Conservation (phyloP, 2,888 invertebrate genomes). For the Tiphia femorata region DNA sequence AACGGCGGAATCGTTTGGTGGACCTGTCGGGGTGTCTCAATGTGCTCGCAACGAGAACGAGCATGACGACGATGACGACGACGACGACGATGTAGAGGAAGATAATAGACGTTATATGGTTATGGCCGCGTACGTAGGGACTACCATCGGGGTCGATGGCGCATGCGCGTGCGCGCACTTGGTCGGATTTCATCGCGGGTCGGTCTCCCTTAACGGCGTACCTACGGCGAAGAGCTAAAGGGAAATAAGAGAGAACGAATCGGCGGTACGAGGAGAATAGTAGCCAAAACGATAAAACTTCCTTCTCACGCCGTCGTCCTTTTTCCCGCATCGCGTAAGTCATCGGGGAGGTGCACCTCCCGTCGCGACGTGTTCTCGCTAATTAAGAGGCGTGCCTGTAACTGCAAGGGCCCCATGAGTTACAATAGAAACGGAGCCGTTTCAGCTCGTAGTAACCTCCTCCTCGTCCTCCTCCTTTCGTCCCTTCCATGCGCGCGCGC, state of each 20-base stretch:
- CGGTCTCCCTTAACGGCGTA: background rate
- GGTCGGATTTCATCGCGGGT: slow-evolving; percentile 18
- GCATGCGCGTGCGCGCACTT: background rate
- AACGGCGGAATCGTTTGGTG: slow-evolving; percentile 20
- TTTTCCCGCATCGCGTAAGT: slow-evolving; percentile 33
- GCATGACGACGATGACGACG: no score
- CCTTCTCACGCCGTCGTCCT: slow-evolving; percentile 22
- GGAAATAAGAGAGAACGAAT: background rate
- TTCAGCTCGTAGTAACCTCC: background rate
- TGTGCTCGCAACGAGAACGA: no score
- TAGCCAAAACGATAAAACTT: slow-evolving; percentile 25
- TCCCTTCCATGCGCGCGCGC: no score
- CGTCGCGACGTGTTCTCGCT: slow-evolving; percentile 29
- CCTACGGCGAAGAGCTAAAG: background rate
- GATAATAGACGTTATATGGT: slow-evolving; percentile 36
- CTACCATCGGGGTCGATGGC: slow-evolving; percentile 1
- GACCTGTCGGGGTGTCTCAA: slow-evolving; percentile 34
- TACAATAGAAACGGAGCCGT: slow-evolving; percentile 39
- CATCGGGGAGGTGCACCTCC: slow-evolving; percentile 17
- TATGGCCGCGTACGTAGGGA: slow-evolving; percentile 13
- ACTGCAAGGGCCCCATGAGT: slow-evolving; percentile 12
- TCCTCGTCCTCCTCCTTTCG: no score
- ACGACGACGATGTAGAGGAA: slow-evolving; percentile 31
- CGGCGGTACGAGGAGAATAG: background rate
- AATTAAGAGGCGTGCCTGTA: slow-evolving; percentile 37